Evolutionary conservation across 2,797 vertebrate species (phyloP).

Genomic region (Psittacula echo): DNA sequence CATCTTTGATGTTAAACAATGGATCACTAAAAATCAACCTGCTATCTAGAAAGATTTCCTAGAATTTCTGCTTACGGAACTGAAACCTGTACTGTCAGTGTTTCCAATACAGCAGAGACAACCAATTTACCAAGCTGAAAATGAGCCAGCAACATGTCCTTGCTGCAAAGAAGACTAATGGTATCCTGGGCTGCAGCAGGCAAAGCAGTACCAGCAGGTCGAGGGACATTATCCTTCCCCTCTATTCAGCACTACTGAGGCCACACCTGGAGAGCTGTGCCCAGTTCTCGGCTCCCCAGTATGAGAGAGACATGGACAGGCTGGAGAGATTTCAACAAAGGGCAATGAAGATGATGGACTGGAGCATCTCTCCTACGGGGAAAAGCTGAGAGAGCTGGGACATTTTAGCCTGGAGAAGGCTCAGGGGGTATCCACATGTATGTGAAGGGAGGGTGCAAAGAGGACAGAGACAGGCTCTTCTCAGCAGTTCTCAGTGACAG

Average conservation of each 20-base stretch:
- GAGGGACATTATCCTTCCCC: not conserved
- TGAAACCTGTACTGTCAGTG: not conserved
- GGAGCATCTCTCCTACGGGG: not conserved
- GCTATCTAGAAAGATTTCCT: not conserved
- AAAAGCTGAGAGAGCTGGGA: not conserved
- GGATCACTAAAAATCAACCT: not conserved
- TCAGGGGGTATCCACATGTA: not conserved
- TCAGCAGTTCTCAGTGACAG: not conserved
- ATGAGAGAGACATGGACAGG: not conserved
- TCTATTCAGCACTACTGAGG: not conserved
- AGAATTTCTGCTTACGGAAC: not conserved
- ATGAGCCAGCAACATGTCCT: not conserved
- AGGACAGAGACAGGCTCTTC: not conserved
- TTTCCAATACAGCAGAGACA: not conserved
- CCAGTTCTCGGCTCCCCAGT: not conserved
- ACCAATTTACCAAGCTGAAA: not conserved
- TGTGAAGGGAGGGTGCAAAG: not conserved
- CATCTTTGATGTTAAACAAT: not conserved
- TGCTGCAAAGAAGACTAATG: not conserved
- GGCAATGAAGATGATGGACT: not conserved
- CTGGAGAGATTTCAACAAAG: not conserved
- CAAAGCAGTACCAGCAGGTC: fast-evolving
- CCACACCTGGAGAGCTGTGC: not conserved
- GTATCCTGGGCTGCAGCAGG: not conserved
- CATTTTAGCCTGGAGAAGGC: not conserved